Evolutionary conservation across 2,113 vertebrate genomes (phyloP), one percentile per base, ranked within the genome.

Genomic region (Gallinago jamesoni): DNA sequence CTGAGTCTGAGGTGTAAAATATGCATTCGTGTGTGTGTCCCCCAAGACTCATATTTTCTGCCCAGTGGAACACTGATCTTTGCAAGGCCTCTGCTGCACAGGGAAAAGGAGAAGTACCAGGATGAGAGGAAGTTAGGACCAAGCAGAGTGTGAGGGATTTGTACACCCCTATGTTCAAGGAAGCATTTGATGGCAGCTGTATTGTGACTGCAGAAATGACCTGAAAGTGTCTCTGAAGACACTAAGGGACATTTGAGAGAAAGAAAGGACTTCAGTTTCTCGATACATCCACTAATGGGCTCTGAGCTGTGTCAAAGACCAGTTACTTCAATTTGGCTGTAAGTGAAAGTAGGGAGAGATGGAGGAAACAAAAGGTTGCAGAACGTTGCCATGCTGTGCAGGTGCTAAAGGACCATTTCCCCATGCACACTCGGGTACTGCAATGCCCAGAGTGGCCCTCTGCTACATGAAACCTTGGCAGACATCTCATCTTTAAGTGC

Each of bases 311-410:
- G 19, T 22, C 23, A 87, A 81, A 75, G 43, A 70, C 2, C 37
- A 53, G 9, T 57, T 80, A 73, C 16, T 81, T 81, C 48, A 67
- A 4, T 64, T 80, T 73, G 86, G 7, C 45, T 55, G 0, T 18
- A 62, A 24, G 16, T 76, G 14, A 83, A 82, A 37, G 8, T 4
- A 30, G 20, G 15, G 33, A 41, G 17, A 41, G 31, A 30, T 7
- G 9, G 37, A 88, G n/a, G 55, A 73, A 83, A 68, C 2, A 16
- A 62, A 84, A 79, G 4, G 1, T 45, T 84, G 68, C 19, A 75
- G 63, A 69, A 64, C 1, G 0, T 52, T 52, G 30, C 12, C 0
- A 1, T 33, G 23, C 30, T 88, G 37, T 39, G 39, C 12, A 68
- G 74, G 48, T 16, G 43, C 23, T 72, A 25, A 55, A 64, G 52